phyloP scores from a whole-genome alignment of 2,888 invertebrate species.

The Platyscelio sp. region DNA sequence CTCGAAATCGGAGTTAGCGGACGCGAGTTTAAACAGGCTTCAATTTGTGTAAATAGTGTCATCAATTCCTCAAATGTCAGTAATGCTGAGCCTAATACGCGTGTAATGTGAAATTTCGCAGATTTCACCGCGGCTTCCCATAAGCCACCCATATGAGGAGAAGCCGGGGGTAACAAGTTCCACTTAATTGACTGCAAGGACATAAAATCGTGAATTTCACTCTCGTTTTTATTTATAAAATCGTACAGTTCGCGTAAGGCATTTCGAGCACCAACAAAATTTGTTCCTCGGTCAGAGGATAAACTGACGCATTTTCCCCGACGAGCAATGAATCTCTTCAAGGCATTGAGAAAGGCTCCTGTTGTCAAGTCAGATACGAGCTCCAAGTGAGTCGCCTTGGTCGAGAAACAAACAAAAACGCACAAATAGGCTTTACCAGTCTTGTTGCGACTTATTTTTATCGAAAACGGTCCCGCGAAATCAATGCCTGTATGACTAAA shows the following conservation, averaged over 20 bases:
- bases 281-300: slow-evolving; percentile 21
- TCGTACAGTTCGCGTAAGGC: neutral
- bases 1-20: neutral
- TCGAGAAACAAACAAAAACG: slow-evolving; percentile 2
- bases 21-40: slow-evolving; percentile 1
- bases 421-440: slow-evolving; percentile 7
- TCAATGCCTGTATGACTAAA: neutral
- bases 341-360: neutral
- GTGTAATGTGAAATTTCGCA: slow-evolving; percentile 65
- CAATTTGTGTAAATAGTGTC: neutral
- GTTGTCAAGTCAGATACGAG: neutral
- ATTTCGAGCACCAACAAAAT: slow-evolving; percentile 59
- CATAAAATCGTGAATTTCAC: neutral
- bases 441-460: slow-evolving; percentile 4
- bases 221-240: neutral
- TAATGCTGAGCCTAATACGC: neutral
- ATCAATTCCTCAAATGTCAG: slow-evolving; percentile 10
- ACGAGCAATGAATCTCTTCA: neutral
- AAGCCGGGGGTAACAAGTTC: neutral
- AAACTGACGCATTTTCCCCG: neutral
- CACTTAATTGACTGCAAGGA: neutral
- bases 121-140: slow-evolving; percentile 51
- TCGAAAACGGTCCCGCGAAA: slow-evolving; percentile 34
- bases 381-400: slow-evolving; percentile 3
- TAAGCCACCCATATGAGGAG: slow-evolving; percentile 44